Percentiles rank a stretch among this genome's conserved stretches.
These are phyloP conservation scores for Styela plicata DNA, from an alignment of 23 tunicate species.

Conservation along the genomic window DNA sequence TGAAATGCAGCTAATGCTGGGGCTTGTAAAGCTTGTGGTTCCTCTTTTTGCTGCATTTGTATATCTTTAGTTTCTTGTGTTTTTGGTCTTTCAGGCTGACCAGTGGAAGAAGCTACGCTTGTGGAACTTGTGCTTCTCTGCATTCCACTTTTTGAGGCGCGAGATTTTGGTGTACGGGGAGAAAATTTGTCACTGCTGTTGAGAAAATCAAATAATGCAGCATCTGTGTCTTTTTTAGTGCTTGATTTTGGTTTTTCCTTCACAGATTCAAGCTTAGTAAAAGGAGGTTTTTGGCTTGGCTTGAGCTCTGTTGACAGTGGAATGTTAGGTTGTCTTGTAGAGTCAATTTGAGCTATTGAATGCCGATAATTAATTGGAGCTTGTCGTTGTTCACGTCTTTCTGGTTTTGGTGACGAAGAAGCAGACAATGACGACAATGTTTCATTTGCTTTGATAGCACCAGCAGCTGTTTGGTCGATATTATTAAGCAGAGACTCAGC, in stretches of 20 bases:
- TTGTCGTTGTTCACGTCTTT: not conserved
- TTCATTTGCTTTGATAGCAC: slow-evolving; percentile 51
- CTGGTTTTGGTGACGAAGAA: not conserved
- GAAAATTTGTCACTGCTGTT: slow-evolving; percentile 50
- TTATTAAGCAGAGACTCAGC: slow-evolving; percentile 90
- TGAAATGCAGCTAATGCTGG: slow-evolving; percentile 30
- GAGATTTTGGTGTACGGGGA: not conserved
- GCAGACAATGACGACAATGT: not conserved
- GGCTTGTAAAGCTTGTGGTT: not conserved
- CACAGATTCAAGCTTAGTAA: slow-evolving; percentile 7
- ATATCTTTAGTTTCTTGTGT: not conserved
- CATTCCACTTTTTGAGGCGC: not conserved
- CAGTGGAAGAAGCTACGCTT: slow-evolving; percentile 7
- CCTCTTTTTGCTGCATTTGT: not conserved
- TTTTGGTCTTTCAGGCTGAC: not conserved
- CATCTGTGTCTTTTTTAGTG: slow-evolving; percentile 31
- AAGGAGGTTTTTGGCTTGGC: not conserved
- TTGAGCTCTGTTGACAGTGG: not conserved
- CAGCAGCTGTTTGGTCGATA: slow-evolving; percentile 95
- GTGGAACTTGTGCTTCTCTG: slow-evolving; percentile 9
- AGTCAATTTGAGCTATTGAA: not conserved
- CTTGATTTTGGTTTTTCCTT: not conserved
- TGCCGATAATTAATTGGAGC: not conserved
- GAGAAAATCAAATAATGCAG: slow-evolving; percentile 77
- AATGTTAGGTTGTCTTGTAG: not conserved